These are phyloP conservation scores for Isichthys henryi DNA, from an alignment of 2,113 vertebrate genomes.

Conservation along the genomic window DNA sequence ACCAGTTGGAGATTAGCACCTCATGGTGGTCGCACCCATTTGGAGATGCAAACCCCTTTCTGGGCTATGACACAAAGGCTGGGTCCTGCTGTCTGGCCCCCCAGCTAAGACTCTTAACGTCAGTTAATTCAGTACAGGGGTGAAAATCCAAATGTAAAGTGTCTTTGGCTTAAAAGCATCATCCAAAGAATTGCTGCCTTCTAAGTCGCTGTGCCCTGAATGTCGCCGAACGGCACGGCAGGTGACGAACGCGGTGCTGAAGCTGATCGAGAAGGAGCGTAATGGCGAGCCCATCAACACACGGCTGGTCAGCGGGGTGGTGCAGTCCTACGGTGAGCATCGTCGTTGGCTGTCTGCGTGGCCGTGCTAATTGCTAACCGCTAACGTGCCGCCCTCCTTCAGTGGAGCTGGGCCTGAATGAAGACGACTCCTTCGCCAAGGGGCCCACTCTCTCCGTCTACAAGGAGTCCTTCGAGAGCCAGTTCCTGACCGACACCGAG, in stretches of 20 bases:
- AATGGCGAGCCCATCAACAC: slow-evolving; percentile 99
- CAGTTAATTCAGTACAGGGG: neutral
- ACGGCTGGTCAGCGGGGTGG: slow-evolving; percentile 93
- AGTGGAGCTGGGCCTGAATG: slow-evolving; percentile 96
- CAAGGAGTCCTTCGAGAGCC: slow-evolving; percentile 96
- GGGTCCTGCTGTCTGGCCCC: neutral
- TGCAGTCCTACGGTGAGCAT: slow-evolving; percentile 87
- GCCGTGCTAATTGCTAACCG: neutral
- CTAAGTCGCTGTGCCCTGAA: neutral
- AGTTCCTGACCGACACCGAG: slow-evolving; percentile 96
- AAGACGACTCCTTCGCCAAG: slow-evolving; percentile 95
- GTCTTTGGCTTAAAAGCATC: neutral
- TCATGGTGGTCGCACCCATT: too few species aligned
- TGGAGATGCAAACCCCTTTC: neutral
- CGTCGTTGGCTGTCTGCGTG: neutral
- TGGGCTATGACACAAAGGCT: neutral
- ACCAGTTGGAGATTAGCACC: neutral
- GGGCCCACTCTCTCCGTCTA: slow-evolving; percentile 96
- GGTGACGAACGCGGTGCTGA: slow-evolving; percentile 98
- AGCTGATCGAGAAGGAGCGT: slow-evolving; percentile 93
- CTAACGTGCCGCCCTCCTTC: slow-evolving; percentile 27
- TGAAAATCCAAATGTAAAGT: neutral
- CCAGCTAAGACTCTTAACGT: neutral
- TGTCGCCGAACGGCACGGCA: neutral
- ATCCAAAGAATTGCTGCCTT: too few species aligned